Evolutionary conservation across 92 coral and sea anemone genomes (phyloP).

Genomic region (Desmophyllum pertusum): DNA sequence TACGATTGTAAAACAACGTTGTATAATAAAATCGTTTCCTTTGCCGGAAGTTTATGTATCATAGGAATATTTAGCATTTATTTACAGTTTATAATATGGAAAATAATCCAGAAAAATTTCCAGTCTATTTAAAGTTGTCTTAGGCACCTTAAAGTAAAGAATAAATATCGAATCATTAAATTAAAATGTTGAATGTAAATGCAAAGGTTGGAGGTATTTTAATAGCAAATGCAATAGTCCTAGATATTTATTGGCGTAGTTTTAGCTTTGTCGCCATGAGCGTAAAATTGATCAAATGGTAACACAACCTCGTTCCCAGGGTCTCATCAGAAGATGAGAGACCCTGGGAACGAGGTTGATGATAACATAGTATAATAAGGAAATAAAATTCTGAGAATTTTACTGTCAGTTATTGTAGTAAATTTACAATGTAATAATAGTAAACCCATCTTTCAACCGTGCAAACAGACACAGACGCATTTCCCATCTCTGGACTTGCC

Average conservation of each 20-base stretch:
- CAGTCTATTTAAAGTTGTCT: conserved; percentile 14
- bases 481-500: too few relatives aligned
- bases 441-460: neutral
- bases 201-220: conserved; percentile 13
- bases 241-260: conserved; percentile 22
- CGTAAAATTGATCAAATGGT: conserved; percentile 3
- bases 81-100: conserved; percentile 1
- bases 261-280: conserved; percentile 1
- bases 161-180: neutral
- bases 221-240: conserved; percentile 3
- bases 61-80: conserved; percentile 17
- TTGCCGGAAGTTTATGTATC: neutral
- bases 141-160: neutral
- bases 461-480: too few relatives aligned
- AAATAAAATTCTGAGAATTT: conserved; percentile 18
- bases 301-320: too few relatives aligned
- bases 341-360: too few relatives aligned
- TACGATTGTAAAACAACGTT: neutral
- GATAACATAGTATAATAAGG: neutral
- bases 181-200: conserved; percentile 2
- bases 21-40: conserved; percentile 5
- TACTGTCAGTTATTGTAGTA: neutral
- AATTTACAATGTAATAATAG: too few relatives aligned
- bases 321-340: too few relatives aligned
- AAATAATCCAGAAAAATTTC: neutral